Evolutionary conservation across 2,797 vertebrate genomes (phyloP).

Genomic region (Aeoliscus strigatus): DNA sequence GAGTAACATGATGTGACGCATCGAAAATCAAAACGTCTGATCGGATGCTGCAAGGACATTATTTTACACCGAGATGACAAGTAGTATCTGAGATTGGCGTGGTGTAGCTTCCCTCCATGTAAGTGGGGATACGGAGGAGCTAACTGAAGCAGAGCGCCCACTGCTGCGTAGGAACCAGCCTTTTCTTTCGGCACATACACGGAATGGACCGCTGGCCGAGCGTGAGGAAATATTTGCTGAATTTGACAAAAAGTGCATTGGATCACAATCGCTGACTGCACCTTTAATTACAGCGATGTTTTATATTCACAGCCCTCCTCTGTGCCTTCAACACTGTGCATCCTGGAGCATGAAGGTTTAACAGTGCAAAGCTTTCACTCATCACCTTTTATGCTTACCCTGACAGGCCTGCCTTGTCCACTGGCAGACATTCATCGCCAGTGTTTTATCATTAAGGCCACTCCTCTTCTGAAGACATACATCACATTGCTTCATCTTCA

Average conservation of each 20-base stretch:
- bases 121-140: too few relatives aligned
- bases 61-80: too few relatives aligned
- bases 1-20: too few relatives aligned
- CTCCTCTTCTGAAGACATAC: too few relatives aligned
- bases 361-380: conserved; percentile 62
- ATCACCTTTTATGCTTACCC: conserved; percentile 62
- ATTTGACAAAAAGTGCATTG: background rate
- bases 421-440: conserved; percentile 52
- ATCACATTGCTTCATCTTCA: too few relatives aligned
- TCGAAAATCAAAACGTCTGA: too few relatives aligned
- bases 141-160: too few relatives aligned
- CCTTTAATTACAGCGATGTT: conserved; percentile 40
- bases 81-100: too few relatives aligned
- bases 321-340: conserved; percentile 35
- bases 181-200: background rate
- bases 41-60: too few relatives aligned
- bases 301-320: conserved; percentile 42
- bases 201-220: background rate
- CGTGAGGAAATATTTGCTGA: conserved; percentile 3
- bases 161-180: too few relatives aligned
- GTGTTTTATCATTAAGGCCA: conserved; percentile 59
- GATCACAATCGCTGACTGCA: conserved; percentile 2
- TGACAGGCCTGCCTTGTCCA: conserved; percentile 55
- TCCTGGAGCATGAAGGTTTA: conserved; percentile 58
- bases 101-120: too few relatives aligned